phyloP scores from a whole-genome alignment of 2,888 invertebrate species.

The Elysia crispata region DNA sequence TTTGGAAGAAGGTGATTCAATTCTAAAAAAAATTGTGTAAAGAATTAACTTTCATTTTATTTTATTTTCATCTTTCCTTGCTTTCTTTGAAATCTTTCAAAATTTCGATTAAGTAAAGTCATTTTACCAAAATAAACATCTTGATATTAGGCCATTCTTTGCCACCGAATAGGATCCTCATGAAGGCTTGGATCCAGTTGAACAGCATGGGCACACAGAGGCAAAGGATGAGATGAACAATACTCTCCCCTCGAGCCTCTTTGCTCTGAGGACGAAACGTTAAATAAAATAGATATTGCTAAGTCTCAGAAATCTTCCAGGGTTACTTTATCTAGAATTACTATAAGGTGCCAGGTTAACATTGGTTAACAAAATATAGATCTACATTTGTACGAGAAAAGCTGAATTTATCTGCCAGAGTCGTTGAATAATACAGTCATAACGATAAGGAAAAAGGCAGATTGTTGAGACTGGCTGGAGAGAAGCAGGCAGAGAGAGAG shows the following conservation, averaged over 20 bases:
- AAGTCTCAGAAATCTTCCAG: neutral
- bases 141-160: constrained; percentile 72
- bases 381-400: no score
- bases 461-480: neutral
- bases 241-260: constrained; percentile 58
- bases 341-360: neutral
- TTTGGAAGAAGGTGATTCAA: no score
- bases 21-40: no score
- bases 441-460: neutral
- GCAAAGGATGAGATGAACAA: constrained; percentile 66
- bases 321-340: neutral
- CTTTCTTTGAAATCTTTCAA: no score
- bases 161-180: constrained; percentile 73
- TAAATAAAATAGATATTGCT: neutral
- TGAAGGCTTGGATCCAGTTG: constrained; percentile 79
- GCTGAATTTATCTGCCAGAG: no score
- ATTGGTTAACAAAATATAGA: neutral
- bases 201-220: constrained; percentile 66
- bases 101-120: no score
- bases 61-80: no score
- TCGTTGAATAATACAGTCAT: no score
- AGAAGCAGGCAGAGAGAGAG: no score
- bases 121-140: constrained; percentile 67
- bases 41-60: no score
- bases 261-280: constrained; percentile 37